Percentiles rank a stretch among this genome's conserved stretches.
Conservation (phyloP, 2,797 vertebrate species). For the Huso huso region DNA sequence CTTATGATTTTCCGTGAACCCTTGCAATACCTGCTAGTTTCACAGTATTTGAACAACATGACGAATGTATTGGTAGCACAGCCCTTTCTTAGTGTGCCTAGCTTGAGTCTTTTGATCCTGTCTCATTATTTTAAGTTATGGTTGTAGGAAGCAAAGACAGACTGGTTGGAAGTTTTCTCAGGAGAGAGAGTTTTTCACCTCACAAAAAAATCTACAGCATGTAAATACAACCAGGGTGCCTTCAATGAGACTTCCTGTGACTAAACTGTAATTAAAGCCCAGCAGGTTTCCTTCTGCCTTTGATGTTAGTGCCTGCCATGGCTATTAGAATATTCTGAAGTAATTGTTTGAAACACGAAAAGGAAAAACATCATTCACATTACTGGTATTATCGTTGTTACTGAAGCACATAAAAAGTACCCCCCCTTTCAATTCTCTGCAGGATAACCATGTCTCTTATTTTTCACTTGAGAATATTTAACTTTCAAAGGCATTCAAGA, state of each 20-base stretch:
- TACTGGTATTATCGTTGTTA: constrained; percentile 16
- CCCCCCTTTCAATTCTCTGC: constrained; percentile 17
- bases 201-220: constrained; percentile 21
- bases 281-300: constrained; percentile 49
- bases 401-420: not conserved
- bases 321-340: constrained; percentile 46
- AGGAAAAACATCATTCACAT: constrained; percentile 27
- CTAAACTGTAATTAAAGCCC: constrained; percentile 73
- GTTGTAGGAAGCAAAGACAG: constrained; percentile 1
- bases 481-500: not conserved
- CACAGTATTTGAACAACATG: not conserved
- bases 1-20: not conserved
- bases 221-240: constrained; percentile 54
- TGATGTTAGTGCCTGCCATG: constrained; percentile 52
- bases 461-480: constrained; percentile 16
- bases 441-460: constrained; percentile 25
- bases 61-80: not conserved
- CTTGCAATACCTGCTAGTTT: not conserved
- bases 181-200: constrained; percentile 35
- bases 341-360: constrained; percentile 36
- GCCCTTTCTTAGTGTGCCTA: not conserved
- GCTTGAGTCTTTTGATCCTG: constrained; percentile 8
- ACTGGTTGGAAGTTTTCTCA: constrained; percentile 11
- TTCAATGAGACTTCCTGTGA: constrained; percentile 71
- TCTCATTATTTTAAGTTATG: constrained; percentile 6